These are phyloP conservation scores for Coluber constrictor DNA, from an alignment of 2,797 vertebrate genomes.

Conservation along the genomic window DNA sequence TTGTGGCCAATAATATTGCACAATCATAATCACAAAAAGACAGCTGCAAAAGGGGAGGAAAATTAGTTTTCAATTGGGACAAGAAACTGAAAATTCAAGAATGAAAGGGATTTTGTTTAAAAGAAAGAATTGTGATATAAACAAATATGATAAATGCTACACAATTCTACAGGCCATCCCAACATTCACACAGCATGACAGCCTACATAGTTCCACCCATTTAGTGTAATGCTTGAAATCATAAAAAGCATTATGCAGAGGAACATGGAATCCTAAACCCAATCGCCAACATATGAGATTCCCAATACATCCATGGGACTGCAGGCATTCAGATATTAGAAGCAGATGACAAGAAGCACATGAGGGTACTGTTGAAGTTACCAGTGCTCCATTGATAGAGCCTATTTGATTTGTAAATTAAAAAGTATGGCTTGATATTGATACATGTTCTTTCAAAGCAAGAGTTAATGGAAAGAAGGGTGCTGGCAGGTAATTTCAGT, in stretches of 20 bases:
- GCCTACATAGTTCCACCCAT: background rate
- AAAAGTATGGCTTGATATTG: conserved; percentile 47
- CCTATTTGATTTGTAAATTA: background rate
- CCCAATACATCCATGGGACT: background rate
- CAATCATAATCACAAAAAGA: conserved; percentile 66
- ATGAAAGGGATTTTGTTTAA: conserved; percentile 58
- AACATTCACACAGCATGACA: background rate
- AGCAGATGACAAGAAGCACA: background rate
- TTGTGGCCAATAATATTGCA: conserved; percentile 64
- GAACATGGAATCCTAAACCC: background rate
- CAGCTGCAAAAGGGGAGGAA: conserved; percentile 72
- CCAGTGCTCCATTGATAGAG: background rate
- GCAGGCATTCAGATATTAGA: background rate
- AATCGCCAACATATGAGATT: background rate
- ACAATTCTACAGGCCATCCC: conserved; percentile 53
- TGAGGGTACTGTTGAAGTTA: background rate
- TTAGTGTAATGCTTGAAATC: background rate
- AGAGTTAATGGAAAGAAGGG: conserved; percentile 54
- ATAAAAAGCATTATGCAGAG: background rate
- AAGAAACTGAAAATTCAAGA: conserved; percentile 63
- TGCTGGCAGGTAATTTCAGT: background rate
- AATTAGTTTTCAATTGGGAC: conserved; percentile 69
- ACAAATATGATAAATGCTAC: conserved; percentile 28
- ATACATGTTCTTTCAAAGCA: conserved; percentile 57
- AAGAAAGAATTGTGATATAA: conserved; percentile 50